Base-by-base conservation (phyloP, 2,888 invertebrate species). In the Noctua fimbriata region DNA sequence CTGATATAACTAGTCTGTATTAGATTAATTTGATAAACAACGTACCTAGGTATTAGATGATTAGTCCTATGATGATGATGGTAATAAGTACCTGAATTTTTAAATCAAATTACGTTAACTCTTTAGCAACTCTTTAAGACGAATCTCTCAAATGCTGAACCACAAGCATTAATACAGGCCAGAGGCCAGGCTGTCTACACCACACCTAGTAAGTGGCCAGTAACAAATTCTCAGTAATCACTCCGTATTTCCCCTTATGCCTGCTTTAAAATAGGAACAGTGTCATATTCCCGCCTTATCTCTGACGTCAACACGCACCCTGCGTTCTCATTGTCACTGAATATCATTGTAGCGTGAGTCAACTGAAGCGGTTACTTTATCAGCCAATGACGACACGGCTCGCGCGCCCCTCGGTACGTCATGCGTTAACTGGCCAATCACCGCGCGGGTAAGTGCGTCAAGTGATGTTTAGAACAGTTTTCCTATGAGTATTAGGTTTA, bases 361-460 rank as follows among this genome's bases (percentile, higher is more conserved):
- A 79, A 66, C 55, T n/a, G 66, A n/a, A 52, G 73, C 69, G 65
- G 82, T 79, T 49, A 71, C 67, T 78, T 44, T 80, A 79, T 79
- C 84, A 67, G 47, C 88, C 89, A 88, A 88, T 89, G 75, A 80
- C 77, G 55, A 83, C 76, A 83, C 65, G 21, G 52, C 49, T 75
- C n/a, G 36, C 73, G 73, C 55, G 76, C 80, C 82, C 76, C 76
- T 73, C 21, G 7, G 1, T 49, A 78, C 88, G 81, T 86, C 80
- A 84, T 36, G 28, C 7, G 18, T 16, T 6, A 28, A 72, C 21
- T 36, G 24, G 49, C 88, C 88, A 89, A 89, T 89, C 65, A 79
- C 69, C 14, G 58, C 41, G 1, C 72, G 47, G 0, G n/a, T 76
- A 78, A 76, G 44, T 78, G 70, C 80, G 78, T 86, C 87, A 89